These are phyloP conservation scores for Plectrocnemia conspersa DNA, from an alignment of 1,140 invertebrate genomes.

Conservation along the genomic window DNA sequence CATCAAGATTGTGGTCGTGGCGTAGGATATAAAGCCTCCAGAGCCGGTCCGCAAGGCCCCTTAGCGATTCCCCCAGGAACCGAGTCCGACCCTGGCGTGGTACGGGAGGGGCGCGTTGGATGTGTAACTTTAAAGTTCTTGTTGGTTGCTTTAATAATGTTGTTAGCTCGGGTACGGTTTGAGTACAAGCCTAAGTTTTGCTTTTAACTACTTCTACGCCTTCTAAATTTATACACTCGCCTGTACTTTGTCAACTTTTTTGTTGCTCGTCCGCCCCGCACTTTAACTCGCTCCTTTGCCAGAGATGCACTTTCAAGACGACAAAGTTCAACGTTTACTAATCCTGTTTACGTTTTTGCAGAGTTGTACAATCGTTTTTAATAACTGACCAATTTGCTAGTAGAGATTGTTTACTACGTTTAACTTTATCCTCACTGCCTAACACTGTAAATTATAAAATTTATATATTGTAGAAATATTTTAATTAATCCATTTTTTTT, in stretches of 20 bases:
- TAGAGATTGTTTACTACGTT: no score
- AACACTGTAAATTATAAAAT: no score
- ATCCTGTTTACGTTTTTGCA: no score
- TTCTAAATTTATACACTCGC: constrained; percentile 35
- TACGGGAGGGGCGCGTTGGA: constrained; percentile 16
- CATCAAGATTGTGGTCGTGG: constrained; percentile 24
- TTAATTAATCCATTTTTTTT: no score
- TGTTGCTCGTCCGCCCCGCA: constrained; percentile 5
- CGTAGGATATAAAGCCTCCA: constrained; percentile 4
- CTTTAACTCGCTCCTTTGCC: no score
- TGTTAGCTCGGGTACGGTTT: constrained; percentile 35
- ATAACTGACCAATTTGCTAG: no score
- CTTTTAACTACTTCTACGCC: constrained; percentile 36
- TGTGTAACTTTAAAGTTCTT: constrained; percentile 37
- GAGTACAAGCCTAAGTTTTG: constrained; percentile 33
- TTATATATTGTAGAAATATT: no score
- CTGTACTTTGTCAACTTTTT: constrained; percentile 35
- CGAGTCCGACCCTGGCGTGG: not conserved
- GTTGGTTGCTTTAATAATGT: constrained; percentile 38
- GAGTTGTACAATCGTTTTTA: no score
- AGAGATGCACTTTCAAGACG: no score
- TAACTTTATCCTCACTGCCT: no score
- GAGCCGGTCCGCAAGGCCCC: not conserved
- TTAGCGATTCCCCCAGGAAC: not conserved
- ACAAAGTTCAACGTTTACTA: no score